These are phyloP conservation scores for Bos indicus DNA, from an alignment of 2,113 vertebrate genomes.

Conservation along the genomic window DNA sequence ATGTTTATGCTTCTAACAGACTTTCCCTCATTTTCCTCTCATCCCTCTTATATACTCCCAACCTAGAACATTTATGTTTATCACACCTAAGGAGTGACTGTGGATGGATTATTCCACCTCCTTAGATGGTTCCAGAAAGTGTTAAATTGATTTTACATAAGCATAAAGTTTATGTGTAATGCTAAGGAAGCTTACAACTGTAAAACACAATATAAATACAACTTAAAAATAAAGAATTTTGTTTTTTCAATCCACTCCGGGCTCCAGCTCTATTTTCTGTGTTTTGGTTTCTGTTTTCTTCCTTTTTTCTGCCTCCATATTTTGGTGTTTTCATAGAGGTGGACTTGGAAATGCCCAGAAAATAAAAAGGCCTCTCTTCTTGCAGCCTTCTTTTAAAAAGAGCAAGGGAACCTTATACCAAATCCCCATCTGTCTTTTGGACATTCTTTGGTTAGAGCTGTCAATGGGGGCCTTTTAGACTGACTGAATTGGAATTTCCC, in stretches of 20 bases:
- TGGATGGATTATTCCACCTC: not conserved
- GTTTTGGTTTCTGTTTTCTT: not conserved
- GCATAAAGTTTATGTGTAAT: not conserved
- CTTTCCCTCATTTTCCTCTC: not conserved
- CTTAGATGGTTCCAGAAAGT: not conserved
- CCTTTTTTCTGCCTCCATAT: not conserved
- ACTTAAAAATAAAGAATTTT: not conserved
- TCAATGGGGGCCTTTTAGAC: not conserved
- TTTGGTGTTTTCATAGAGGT: not conserved
- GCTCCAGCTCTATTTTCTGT: not conserved
- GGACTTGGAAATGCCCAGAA: not conserved
- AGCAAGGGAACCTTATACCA: not conserved
- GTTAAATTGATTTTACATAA: not conserved
- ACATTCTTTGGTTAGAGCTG: not conserved
- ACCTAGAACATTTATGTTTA: not conserved
- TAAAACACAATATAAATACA: not conserved
- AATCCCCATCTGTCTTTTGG: rapidly evolving
- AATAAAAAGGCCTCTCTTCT: not conserved
- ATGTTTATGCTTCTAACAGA: not conserved
- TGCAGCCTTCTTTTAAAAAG: not conserved
- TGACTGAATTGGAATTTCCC: not conserved
- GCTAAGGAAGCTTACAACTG: not conserved
- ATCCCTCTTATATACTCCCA: too few relatives aligned
- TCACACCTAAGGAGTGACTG: not conserved
- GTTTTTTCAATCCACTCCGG: not conserved